Conservation (phyloP, 2,888 invertebrate genomes). For the Trimorus sp. region DNA sequence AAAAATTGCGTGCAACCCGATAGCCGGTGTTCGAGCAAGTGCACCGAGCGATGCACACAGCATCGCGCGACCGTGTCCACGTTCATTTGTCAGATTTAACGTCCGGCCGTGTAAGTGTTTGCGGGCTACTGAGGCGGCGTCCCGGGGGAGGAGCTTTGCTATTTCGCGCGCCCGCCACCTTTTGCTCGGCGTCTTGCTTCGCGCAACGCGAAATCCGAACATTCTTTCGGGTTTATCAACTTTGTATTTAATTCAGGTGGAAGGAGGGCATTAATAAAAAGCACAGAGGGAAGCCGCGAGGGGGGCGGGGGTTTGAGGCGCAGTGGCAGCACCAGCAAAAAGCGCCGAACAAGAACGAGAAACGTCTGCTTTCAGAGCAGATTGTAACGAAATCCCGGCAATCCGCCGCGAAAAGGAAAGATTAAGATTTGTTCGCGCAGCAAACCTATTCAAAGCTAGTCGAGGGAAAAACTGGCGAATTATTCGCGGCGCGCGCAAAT, state of each 20-base stretch:
- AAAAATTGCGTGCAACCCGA: constrained; percentile 45
- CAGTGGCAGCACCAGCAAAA: neutral
- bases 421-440: constrained; percentile 57
- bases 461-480: constrained; percentile 54
- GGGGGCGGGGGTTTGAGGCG: too few species aligned
- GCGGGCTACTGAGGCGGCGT: constrained; percentile 58
- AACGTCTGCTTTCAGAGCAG: constrained; percentile 42
- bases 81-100: constrained; percentile 66
- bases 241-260: constrained; percentile 74
- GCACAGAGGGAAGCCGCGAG: constrained; percentile 12
- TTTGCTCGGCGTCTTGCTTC: constrained; percentile 36
- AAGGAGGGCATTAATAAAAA: constrained; percentile 51
- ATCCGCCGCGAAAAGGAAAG: constrained; percentile 53
- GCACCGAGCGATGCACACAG: constrained; percentile 24
- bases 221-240: constrained; percentile 76
- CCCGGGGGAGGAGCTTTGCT: constrained; percentile 72
- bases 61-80: constrained; percentile 33
- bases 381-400: constrained; percentile 61
- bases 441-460: constrained; percentile 59
- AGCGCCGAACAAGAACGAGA: constrained; percentile 15
- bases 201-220: constrained; percentile 71
- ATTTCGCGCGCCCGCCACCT: constrained; percentile 70
- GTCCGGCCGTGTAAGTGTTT: constrained; percentile 59
- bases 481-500: constrained; percentile 35
- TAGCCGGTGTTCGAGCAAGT: constrained; percentile 3